Percentiles rank a stretch among this genome's conserved stretches.
phyloP scores from a whole-genome alignment of 2,888 invertebrate genomes.

The Eucriotettix oculatus region DNA sequence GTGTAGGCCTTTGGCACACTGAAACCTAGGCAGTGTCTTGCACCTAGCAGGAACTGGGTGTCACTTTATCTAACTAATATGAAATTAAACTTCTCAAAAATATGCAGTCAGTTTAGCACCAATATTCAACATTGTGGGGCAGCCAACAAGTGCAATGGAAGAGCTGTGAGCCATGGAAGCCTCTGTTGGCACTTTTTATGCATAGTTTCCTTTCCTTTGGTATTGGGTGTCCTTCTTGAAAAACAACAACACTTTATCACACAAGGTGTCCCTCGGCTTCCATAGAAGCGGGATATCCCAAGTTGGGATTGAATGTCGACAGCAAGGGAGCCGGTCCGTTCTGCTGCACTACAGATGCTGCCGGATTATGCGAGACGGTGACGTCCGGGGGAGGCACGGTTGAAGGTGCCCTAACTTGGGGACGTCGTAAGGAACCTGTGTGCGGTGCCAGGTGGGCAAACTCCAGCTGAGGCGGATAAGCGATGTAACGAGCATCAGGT shows the following conservation, averaged over 20 bases:
- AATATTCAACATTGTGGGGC: constrained; percentile 3
- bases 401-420: constrained; percentile 15
- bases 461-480: constrained; percentile 59
- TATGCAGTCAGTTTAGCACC: neutral
- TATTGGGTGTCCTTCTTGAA: too few relatives aligned
- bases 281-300: constrained; percentile 18
- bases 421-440: constrained; percentile 38
- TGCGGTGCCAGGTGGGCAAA: constrained; percentile 35
- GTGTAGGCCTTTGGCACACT: neutral
- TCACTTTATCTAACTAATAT: neutral
- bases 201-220: neutral
- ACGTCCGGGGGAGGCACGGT: constrained; percentile 26
- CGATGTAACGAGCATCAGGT: constrained; percentile 48
- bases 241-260: constrained; percentile 8
- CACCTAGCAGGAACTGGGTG: neutral
- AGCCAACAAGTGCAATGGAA: constrained; percentile 6
- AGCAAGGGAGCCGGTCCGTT: constrained; percentile 16
- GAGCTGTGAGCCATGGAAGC: constrained; percentile 7
- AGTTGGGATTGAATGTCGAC: constrained; percentile 21
- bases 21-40: neutral
- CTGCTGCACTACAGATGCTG: constrained; percentile 4
- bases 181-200: constrained; percentile 10
- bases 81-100: neutral
- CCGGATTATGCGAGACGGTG: constrained; percentile 31
- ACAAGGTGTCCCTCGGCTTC: constrained; percentile 22